A percentile compares a stretch with the other conserved stretches of the same genome.
Evolutionary conservation across 2,113 vertebrate species (phyloP).

Genomic region (Ellobius talpinus): DNA sequence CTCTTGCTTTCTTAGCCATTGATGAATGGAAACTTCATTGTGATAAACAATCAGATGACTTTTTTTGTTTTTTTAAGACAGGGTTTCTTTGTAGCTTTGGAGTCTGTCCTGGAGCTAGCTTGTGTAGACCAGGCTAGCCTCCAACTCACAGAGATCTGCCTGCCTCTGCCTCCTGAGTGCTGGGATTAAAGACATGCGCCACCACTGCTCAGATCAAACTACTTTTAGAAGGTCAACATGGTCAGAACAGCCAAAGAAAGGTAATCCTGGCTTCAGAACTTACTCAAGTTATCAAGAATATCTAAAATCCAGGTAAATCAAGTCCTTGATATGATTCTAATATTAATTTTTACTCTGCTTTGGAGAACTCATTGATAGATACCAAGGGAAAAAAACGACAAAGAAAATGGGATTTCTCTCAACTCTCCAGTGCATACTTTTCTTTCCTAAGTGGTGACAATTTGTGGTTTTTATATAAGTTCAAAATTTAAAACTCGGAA

Average conservation of each 20-base stretch:
- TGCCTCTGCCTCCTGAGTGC: no score
- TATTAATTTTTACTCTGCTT: background rate
- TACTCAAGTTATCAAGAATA: background rate
- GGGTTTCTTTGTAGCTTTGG: no score
- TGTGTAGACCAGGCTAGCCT: no score
- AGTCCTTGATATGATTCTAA: background rate
- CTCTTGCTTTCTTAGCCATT: background rate
- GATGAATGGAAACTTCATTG: background rate
- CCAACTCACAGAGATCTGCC: no score
- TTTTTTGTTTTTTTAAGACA: background rate
- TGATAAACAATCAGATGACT: background rate
- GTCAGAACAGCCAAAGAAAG: background rate
- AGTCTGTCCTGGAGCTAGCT: no score
- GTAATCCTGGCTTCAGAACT: background rate
- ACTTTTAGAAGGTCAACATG: background rate
- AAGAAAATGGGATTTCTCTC: background rate
- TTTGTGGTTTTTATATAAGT: background rate
- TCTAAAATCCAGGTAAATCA: background rate
- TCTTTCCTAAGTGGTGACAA: background rate
- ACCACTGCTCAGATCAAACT: background rate
- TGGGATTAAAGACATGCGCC: no score
- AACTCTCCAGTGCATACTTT: background rate
- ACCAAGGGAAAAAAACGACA: background rate
- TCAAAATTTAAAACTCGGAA: background rate
- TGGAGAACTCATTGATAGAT: background rate